Evolutionary conservation across 2,113 vertebrate genomes (phyloP), one percentile per base, ranked within the genome.

Genomic region (Geothlypis trichas): DNA sequence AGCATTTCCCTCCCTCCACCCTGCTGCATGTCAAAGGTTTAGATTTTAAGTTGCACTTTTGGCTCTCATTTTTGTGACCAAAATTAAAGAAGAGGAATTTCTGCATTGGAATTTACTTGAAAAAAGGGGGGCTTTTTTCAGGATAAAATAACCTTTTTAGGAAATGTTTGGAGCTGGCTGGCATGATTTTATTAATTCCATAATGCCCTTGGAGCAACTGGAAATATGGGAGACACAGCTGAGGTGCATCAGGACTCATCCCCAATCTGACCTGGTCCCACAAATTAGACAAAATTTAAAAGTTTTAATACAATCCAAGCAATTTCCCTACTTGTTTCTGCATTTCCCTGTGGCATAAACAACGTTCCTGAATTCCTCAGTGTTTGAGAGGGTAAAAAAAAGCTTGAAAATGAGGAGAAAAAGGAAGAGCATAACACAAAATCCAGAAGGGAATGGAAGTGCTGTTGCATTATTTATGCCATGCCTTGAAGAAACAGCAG

Each of bases 181-280:
- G 9, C 10, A 44, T 30, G 47, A 20, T 84, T 84, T 67, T 31
- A 55, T 72, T 73, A 73, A 42, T 69, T 77, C 65, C 67, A 17
- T 51, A 10, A 44, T 75, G 78, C 28, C 59, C n/a, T 58, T 59
- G 55, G 65, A 55, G 17, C 18, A 82, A 73, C 35, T 9, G 3
- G 27, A 49, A 20, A 15, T 18, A 22, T 9, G 39, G 41, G 44
- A 66, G 27, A 19, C 5, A 20, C 28, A 27, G 26, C 59, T 9
- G 9, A 46, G 67, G 19, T 24, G 13, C n/a, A 44, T 21, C 4
- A 9, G 33, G 46, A n/a, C 24, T 55, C 44, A 33, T 5, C 57
- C 23, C 11, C 28, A 33, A 0, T 12, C 16, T 44, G 15, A 59
- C 11, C 20, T 65, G 11, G 1, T n/a, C 22, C 20, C 2, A 2